phyloP scores from a whole-genome alignment of 2,113 vertebrate species.

The Leiothrix lutea region DNA sequence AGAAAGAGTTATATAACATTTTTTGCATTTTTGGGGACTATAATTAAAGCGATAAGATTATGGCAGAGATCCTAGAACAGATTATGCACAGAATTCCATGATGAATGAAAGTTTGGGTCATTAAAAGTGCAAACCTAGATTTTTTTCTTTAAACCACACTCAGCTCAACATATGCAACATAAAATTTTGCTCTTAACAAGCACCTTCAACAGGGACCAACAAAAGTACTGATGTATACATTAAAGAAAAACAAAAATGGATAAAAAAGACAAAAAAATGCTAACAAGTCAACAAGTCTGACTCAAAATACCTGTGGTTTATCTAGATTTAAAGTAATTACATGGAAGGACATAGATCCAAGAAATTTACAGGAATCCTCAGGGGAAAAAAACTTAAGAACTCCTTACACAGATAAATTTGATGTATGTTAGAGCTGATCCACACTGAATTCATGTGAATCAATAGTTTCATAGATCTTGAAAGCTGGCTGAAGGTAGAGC shows the following conservation, averaged over 20 bases:
- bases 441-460: background rate
- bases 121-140: conserved; percentile 65
- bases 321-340: background rate
- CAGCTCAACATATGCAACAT: conserved; percentile 21
- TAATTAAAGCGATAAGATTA: conserved; percentile 88
- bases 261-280: background rate
- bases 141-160: conserved; percentile 6
- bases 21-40: conserved; percentile 79
- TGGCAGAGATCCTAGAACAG: conserved; percentile 83
- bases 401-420: background rate
- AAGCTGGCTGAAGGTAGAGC: background rate
- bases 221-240: background rate
- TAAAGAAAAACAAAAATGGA: background rate
- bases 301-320: background rate
- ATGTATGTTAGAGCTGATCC: background rate
- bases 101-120: conserved; percentile 76
- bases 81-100: conserved; percentile 75
- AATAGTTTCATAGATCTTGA: background rate
- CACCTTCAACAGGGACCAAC: background rate
- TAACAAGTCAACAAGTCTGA: background rate
- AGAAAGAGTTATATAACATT: conserved; percentile 82
- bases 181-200: background rate
- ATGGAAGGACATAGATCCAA: background rate
- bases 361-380: background rate
- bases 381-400: background rate